Evolutionary conservation across 2,888 invertebrate species (phyloP), one percentile per base, ranked within the genome.

Genomic region (Myopa testacea): DNA sequence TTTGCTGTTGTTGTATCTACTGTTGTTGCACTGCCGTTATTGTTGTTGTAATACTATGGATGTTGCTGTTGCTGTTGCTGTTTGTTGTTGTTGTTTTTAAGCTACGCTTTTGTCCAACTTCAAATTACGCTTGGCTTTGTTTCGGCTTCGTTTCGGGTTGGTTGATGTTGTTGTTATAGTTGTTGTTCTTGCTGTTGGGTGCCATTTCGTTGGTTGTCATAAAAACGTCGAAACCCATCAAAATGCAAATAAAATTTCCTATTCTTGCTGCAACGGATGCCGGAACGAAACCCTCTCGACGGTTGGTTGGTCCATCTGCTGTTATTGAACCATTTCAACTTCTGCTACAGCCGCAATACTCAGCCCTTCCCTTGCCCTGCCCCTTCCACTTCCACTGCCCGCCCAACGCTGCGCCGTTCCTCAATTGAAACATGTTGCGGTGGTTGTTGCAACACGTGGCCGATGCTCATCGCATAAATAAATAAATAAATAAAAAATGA

Each of bases 211-310:
- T 58, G 72, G 8, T 37, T 6, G 12, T n/a, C 19, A 72, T 72
- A 72, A 72, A 60, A 72, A 50, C 8, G 1, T 45, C 8, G 58
- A 74, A 74, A 65, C 52, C 65, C 74, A 65, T 73, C 74, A 65
- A 74, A 65, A 74, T 74, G 74, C 74, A 74, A 65, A 74, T 74
- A 65, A 40, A 70, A 52, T 38, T 16, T 52, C 19, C 52, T 16
- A 12, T 40, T 16, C 40, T 14, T 68, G 70, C 6, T 16, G 50
- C 69, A 4, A 45, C 4, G n/a, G 16, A 55, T 16, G 69, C 52
- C n/a, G 55, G 14, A 5, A 55, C 26, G 26, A 26, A 26, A 26
- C 26, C 26, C 1, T 26, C 1, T 26, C 26, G 26, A 26, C 2
- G 26, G 26, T 26, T 26, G 26, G 26, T 26, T 26, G 26, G 26